Conservation (phyloP, 2,888 invertebrate species). For the Drosophila dives region DNA sequence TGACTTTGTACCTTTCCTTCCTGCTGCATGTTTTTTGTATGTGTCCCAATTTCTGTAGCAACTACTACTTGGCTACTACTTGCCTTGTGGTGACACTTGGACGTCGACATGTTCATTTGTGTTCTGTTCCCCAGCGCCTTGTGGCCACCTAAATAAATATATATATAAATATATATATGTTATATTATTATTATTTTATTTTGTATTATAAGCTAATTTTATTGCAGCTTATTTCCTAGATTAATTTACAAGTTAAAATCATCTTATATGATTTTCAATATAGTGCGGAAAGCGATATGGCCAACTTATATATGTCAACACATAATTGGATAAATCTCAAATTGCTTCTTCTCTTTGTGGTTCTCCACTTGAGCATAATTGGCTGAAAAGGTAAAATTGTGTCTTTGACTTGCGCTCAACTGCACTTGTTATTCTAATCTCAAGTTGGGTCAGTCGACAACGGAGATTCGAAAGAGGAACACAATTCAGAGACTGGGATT, state of each 20-base stretch:
- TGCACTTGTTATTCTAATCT: constrained; percentile 20
- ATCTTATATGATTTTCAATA: neutral
- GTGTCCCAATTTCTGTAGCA: constrained; percentile 24
- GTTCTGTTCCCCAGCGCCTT: constrained; percentile 1
- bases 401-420: constrained; percentile 7
- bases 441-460: neutral
- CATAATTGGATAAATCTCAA: neutral
- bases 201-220: neutral
- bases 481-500: neutral
- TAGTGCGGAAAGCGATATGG: neutral
- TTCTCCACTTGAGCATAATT: neutral
- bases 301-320: neutral
- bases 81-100: constrained; percentile 72
- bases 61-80: constrained; percentile 31
- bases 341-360: neutral
- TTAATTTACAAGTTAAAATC: neutral
- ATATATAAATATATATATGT: neutral
- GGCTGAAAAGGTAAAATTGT: constrained; percentile 2
- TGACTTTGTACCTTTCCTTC: constrained; percentile 5
- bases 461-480: neutral
- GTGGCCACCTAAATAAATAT: neutral
- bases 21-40: neutral
- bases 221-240: neutral
- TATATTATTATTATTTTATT: neutral
- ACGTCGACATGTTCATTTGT: constrained; percentile 74